phyloP scores from a whole-genome alignment of 2,888 invertebrate species.

The Halictus ligatus region DNA sequence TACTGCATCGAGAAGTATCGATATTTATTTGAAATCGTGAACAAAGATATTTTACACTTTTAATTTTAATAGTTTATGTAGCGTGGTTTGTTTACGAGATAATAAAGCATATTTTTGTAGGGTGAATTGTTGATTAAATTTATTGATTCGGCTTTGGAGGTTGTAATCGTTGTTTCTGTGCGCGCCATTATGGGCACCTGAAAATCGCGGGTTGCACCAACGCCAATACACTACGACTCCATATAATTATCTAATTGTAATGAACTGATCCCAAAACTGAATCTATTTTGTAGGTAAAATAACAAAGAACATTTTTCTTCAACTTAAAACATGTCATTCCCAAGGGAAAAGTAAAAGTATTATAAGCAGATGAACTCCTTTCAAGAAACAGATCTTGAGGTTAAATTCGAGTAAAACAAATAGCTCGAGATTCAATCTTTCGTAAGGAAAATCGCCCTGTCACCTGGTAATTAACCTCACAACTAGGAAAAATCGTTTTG shows the following conservation, averaged over 20 bases:
- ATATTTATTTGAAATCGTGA: slow-evolving; percentile 11
- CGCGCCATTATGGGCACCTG: not conserved
- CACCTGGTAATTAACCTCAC: too few relatives aligned
- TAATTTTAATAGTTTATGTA: not conserved
- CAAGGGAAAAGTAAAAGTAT: not conserved
- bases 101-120: not conserved
- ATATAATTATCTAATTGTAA: not conserved
- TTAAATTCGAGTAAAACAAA: not conserved
- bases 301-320: not conserved
- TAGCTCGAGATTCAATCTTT: not conserved
- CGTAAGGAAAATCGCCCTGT: not conserved
- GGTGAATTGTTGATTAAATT: not conserved
- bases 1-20: slow-evolving; percentile 12
- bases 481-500: not conserved
- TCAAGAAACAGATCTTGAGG: not conserved
- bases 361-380: not conserved
- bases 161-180: not conserved
- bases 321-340: not conserved
- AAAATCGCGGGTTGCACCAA: not conserved
- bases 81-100: not conserved
- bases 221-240: not conserved
- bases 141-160: not conserved
- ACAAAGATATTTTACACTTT: not conserved
- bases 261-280: not conserved
- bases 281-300: not conserved